Evolutionary conservation across 1,140 invertebrate species (phyloP), one percentile per base, ranked within the genome.

Genomic region (Parapsyche elsis): DNA sequence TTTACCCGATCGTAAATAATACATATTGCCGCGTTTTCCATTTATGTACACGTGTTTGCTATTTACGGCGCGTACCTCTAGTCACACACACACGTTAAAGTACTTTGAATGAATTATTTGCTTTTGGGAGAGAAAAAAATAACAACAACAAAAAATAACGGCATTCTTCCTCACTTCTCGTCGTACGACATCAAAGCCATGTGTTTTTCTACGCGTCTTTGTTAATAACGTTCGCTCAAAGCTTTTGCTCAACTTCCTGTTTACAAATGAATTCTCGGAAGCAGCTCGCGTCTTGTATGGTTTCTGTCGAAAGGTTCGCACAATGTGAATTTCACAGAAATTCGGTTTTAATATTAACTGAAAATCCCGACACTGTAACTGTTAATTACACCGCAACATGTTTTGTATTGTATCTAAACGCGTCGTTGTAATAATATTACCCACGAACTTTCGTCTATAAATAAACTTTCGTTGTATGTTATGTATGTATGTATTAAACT

Each of bases 1-100:
- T 61, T 61, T 61, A 67, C 64, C 10, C 64, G 64, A 67, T 67
- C 64, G 64, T 67, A 67, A 67, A 67, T 67, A 67, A 26, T 67
- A 67, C 24, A 67, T 9, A 67, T 67, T 67, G 64, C 59, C n/a
- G 16, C 9, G 59, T 61, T 61, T 61, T 61, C 21, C 21, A 19
- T 61, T 23, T 21, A n/a, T n/a, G n/a, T n/a, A 9, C 64, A 67
- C 10, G 19, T 26, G 21, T 24, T 67, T 67, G 12, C 21, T 67
- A 14, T 61, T n/a, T 67, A 10, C 5, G 24, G 9, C 64, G 2
- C 49, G 49, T 53, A 16, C 16, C 12, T n/a, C n/a, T n/a, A 14
- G 49, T 16, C 49, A 12, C 49, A 12, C 10, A 2, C 49, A 14
- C 49, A 14, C 49, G 2, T 38, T 53, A 12, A 53, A 53, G 16